Evolutionary conservation across 2,888 invertebrate species (phyloP).

Genomic region (Ophion slaviceki): DNA sequence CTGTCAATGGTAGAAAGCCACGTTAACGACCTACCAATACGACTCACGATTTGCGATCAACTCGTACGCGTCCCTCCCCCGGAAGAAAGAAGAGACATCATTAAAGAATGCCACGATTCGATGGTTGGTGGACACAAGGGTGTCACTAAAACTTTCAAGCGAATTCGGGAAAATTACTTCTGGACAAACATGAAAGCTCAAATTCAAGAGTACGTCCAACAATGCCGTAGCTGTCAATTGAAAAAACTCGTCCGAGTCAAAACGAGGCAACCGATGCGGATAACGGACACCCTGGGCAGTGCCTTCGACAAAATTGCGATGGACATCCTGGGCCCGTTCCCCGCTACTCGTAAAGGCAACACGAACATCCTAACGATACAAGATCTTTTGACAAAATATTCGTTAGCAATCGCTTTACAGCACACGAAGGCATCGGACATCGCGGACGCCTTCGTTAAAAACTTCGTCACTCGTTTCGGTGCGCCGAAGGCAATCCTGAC

Average conservation of each 20-base stretch:
- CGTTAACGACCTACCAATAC: not conserved
- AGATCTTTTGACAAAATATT: slow-evolving; percentile 54
- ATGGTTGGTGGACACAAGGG: slow-evolving; percentile 10
- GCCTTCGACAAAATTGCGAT: slow-evolving; percentile 31
- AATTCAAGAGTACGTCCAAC: slow-evolving; percentile 25
- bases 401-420: slow-evolving; percentile 36
- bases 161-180: slow-evolving; percentile 12
- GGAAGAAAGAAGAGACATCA: slow-evolving; percentile 15
- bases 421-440: slow-evolving; percentile 25
- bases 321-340: slow-evolving; percentile 60
- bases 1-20: not conserved
- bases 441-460: slow-evolving; percentile 26
- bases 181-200: slow-evolving; percentile 52
- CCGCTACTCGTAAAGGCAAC: slow-evolving; percentile 51
- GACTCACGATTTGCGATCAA: not conserved
- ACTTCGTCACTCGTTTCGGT: slow-evolving; percentile 46
- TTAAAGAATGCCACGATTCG: slow-evolving; percentile 17
- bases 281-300: not conserved
- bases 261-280: slow-evolving; percentile 43
- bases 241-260: not conserved
- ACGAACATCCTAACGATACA: slow-evolving; percentile 62
- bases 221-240: slow-evolving; percentile 1
- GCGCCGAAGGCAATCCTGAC: slow-evolving; percentile 50
- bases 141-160: slow-evolving; percentile 2
- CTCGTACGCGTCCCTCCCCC: not conserved